A percentile compares a stretch with the other conserved stretches of the same genome.
Evolutionary conservation across 2,113 vertebrate genomes (phyloP).

Genomic region (Gasterosteus aculeatus): DNA sequence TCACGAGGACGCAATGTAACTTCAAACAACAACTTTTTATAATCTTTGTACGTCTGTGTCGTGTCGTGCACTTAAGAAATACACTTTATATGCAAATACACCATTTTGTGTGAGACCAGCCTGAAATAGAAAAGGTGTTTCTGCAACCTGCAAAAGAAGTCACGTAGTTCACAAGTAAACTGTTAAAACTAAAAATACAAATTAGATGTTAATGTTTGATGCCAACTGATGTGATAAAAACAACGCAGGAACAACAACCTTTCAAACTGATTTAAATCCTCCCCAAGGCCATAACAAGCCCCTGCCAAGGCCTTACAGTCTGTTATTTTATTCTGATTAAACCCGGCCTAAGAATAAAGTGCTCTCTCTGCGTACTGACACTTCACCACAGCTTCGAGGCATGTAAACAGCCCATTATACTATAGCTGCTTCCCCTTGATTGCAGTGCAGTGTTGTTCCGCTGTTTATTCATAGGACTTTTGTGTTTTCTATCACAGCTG

Average conservation of each 20-base stretch:
- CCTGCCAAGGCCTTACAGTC: conserved; percentile 5
- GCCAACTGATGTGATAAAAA: conserved; percentile 9
- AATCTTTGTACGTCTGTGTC: too few relatives aligned
- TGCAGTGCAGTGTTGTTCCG: background rate
- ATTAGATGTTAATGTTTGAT: conserved; percentile 12
- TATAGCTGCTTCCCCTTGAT: conserved; percentile 17
- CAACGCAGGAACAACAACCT: background rate
- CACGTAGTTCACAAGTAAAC: background rate
- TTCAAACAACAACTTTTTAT: too few relatives aligned
- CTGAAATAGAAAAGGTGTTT: too few relatives aligned
- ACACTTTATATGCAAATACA: too few relatives aligned
- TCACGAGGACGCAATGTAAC: too few relatives aligned
- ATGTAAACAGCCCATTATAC: conserved; percentile 30
- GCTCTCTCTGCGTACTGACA: conserved; percentile 24
- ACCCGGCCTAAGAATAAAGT: conserved; percentile 30
- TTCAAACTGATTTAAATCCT: conserved; percentile 19
- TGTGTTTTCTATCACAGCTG: background rate
- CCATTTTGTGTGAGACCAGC: too few relatives aligned
- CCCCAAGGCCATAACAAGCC: conserved; percentile 24
- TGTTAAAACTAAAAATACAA: background rate
- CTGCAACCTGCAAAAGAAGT: background rate
- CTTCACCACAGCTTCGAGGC: conserved; percentile 15
- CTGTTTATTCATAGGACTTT: background rate
- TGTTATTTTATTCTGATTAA: conserved; percentile 4
- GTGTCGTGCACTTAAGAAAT: background rate